A percentile compares a stretch with the other conserved stretches of the same genome.
Evolutionary conservation across 1,140 invertebrate species (phyloP).

Genomic region (Orius insidiosus): DNA sequence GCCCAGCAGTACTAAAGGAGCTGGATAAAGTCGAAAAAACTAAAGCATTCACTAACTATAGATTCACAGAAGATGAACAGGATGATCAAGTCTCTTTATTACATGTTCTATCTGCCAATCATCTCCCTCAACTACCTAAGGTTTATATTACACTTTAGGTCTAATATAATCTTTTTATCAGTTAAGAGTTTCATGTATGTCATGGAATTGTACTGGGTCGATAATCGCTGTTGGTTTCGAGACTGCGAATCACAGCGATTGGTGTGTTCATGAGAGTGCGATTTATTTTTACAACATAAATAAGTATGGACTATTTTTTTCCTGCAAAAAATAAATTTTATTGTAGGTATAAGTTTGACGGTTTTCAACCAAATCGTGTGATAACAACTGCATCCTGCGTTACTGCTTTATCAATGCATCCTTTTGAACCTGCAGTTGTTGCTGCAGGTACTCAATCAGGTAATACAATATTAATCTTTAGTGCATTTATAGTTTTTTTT

Average conservation of each 20-base stretch:
- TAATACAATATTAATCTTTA: conserved; percentile 1
- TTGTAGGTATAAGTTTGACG: conserved; percentile 10
- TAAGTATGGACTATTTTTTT: conserved; percentile 7
- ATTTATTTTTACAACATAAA: conserved; percentile 15
- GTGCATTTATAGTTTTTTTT: not conserved
- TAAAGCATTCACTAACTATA: conserved; percentile 12
- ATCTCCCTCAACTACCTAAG: conserved; percentile 1
- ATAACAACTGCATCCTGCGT: conserved; percentile 8
- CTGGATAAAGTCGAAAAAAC: conserved; percentile 12
- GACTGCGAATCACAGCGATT: conserved; percentile 6
- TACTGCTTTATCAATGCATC: conserved; percentile 10
- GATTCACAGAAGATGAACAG: not conserved
- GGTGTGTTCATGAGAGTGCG: conserved; percentile 12
- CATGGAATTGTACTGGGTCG: conserved; percentile 16
- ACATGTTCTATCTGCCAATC: conserved; percentile 1
- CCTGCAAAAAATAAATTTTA: not conserved
- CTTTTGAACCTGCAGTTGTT: conserved; percentile 14
- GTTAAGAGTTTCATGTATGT: conserved; percentile 9
- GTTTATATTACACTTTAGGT: not conserved
- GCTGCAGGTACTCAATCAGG: conserved; percentile 12
- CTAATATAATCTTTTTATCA: conserved; percentile 4
- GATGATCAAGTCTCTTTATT: not conserved
- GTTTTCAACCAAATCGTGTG: conserved; percentile 4
- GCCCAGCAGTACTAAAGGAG: conserved; percentile 7
- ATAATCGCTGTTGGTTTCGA: conserved; percentile 11